Evolutionary conservation across 2,797 vertebrate species (phyloP), one percentile per base, ranked within the genome.

Genomic region (Perodicticus potto): DNA sequence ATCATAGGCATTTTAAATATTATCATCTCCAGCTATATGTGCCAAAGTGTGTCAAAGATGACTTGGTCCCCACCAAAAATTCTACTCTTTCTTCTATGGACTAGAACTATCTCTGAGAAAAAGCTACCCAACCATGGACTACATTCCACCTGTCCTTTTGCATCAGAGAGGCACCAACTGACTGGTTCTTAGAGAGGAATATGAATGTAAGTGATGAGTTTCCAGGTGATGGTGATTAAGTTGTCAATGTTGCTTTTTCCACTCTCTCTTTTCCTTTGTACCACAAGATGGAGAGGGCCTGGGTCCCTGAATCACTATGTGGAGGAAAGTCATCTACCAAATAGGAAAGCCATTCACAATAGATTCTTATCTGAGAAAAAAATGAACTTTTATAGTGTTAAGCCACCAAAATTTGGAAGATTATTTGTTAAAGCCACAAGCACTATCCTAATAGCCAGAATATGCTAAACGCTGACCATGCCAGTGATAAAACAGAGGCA

Each of bases 331-430:
- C 77, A 7, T n/a, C 53, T 29, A 70, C 32, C 57, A 59, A 86
- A 32, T 1, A 59, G 76, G 32, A 81, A 70, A 17, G 49, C 14
- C 7, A n/a, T 14, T 5, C 37, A 34, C n/a, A 57, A 27, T 43
- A 40, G 7, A 78, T 78, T 88, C 9, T 69, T 80, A 72, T 27
- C 49, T 69, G 70, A 93, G 85, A 74, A 77, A 86, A 12, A 94
- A 93, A 55, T 7, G 16, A 69, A 61, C 4, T 49, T 89, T 74
- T 23, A 23, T 63, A 93, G 29, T 59, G 10, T 61, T 55, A 73
- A 61, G 22, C 23, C 20, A 76, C 37, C 53, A 69, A 40, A 83
- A 23, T 87, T 63, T 12, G 45, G 81, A 20, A 32, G 1, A 1
- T 32, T 86, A 72, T 85, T 93, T 77, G 23, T 89, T 53, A 90